Percentiles rank a stretch among this genome's conserved stretches.
Evolutionary conservation across 2,888 invertebrate genomes (phyloP).

Genomic region (Eustalomyia histrio): DNA sequence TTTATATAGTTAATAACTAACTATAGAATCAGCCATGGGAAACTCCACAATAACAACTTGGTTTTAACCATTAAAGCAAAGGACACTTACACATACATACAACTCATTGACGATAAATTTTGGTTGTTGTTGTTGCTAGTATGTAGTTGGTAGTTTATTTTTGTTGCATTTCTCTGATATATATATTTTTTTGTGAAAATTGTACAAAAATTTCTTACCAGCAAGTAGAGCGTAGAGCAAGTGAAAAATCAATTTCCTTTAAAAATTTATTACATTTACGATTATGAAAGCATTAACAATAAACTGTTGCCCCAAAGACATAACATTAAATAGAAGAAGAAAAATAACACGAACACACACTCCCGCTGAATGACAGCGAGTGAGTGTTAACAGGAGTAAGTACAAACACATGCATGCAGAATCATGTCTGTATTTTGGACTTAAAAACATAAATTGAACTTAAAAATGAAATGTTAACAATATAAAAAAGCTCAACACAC

Average conservation of each 20-base stretch:
- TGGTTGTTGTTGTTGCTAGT: constrained; percentile 25
- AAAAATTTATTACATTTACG: constrained; percentile 56
- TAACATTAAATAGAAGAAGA: too few relatives aligned
- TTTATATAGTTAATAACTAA: constrained; percentile 50
- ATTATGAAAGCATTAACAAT: constrained; percentile 50
- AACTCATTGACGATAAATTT: constrained; percentile 25
- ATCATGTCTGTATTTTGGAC: not conserved
- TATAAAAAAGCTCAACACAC: constrained; percentile 4
- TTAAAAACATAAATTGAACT: constrained; percentile 20
- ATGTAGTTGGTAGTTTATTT: not conserved
- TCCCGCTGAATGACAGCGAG: not conserved
- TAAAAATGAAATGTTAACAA: constrained; percentile 15
- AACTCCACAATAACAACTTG: constrained; percentile 33
- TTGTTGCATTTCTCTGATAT: not conserved
- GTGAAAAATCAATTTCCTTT: constrained; percentile 66
- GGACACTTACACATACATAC: constrained; percentile 27
- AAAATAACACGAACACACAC: not conserved
- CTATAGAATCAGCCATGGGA: constrained; percentile 13
- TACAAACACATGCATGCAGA: constrained; percentile 1
- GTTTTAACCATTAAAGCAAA: constrained; percentile 32
- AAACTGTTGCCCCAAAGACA: constrained; percentile 42
- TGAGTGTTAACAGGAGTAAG: not conserved
- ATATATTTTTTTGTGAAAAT: constrained; percentile 7
- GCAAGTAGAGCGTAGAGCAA: constrained; percentile 16
- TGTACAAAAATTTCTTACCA: constrained; percentile 8